Conservation (phyloP, 1,140 invertebrate genomes). For the Pseudachorutes palmiensis region DNA sequence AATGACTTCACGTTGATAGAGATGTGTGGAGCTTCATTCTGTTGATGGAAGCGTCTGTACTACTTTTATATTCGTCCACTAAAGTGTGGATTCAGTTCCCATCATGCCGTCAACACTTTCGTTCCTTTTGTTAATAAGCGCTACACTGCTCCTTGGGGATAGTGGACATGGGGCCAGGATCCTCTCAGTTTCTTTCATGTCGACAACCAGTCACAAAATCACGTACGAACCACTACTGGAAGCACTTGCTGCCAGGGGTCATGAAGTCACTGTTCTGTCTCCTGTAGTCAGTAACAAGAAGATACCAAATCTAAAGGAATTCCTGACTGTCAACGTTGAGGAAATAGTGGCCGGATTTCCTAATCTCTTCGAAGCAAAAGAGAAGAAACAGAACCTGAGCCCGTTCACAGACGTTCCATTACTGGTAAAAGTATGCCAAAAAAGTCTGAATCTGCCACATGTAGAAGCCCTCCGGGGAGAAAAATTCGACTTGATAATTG, state of each 20-base stretch:
- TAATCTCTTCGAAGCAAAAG: conserved; percentile 6
- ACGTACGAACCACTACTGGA: conserved; percentile 25
- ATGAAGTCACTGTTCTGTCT: conserved; percentile 37
- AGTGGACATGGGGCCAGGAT: too few relatives aligned
- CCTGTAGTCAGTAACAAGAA: conserved; percentile 44
- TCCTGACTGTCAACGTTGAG: conserved; percentile 10
- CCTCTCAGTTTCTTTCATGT: too few relatives aligned
- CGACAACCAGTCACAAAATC: conserved; percentile 17
- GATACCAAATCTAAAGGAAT: conserved; percentile 13
- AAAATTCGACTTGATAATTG: conserved; percentile 45
- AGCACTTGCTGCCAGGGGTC: conserved; percentile 36
- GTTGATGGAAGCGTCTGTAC: too few relatives aligned
- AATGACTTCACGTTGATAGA: too few relatives aligned
- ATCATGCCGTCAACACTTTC: too few relatives aligned
- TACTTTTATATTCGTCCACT: too few relatives aligned
- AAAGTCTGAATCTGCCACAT: conserved; percentile 1
- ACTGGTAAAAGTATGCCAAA: background rate
- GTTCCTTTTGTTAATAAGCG: too few relatives aligned
- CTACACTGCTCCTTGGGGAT: too few relatives aligned
- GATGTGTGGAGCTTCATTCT: too few relatives aligned
- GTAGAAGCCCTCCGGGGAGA: conserved; percentile 31
- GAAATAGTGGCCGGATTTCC: background rate
- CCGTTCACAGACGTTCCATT: background rate
- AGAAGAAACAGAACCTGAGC: background rate
- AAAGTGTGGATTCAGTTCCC: too few relatives aligned